phyloP scores from a whole-genome alignment of 2,888 invertebrate genomes.

The Alentia gelatinosa region DNA sequence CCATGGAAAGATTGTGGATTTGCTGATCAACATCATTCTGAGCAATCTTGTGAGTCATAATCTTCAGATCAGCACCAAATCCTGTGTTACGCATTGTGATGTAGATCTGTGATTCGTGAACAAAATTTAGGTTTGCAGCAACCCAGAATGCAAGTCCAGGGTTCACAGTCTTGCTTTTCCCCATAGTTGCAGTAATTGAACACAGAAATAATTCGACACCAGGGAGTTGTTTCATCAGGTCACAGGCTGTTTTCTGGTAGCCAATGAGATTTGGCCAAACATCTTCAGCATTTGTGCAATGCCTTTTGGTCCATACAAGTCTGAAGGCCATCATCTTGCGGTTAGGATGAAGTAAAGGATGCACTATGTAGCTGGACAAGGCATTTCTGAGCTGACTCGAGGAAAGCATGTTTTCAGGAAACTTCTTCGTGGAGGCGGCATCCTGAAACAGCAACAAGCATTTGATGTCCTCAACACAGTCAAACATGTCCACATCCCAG shows the following conservation, averaged over 20 bases:
- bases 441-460: slow-evolving; percentile 26
- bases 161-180: background rate
- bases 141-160: slow-evolving; percentile 18
- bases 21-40: background rate
- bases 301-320: background rate
- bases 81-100: background rate
- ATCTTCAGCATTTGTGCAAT: background rate
- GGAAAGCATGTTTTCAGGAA: background rate
- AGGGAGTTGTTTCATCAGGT: background rate
- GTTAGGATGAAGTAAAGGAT: background rate
- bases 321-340: slow-evolving; percentile 12
- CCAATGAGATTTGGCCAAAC: background rate
- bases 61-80: slow-evolving; percentile 36
- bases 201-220: slow-evolving; percentile 34
- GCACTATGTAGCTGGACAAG: background rate
- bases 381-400: background rate
- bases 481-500: too few species aligned
- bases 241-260: background rate
- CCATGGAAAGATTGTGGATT: slow-evolving; percentile 2
- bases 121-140: background rate
- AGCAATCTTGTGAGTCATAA: background rate
- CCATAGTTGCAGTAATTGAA: background rate
- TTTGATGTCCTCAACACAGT: background rate
- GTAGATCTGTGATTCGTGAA: slow-evolving; percentile 33
- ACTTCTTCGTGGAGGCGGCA: background rate